Evolutionary conservation across 2,888 invertebrate genomes (phyloP).

Genomic region (Phalangium opilio): DNA sequence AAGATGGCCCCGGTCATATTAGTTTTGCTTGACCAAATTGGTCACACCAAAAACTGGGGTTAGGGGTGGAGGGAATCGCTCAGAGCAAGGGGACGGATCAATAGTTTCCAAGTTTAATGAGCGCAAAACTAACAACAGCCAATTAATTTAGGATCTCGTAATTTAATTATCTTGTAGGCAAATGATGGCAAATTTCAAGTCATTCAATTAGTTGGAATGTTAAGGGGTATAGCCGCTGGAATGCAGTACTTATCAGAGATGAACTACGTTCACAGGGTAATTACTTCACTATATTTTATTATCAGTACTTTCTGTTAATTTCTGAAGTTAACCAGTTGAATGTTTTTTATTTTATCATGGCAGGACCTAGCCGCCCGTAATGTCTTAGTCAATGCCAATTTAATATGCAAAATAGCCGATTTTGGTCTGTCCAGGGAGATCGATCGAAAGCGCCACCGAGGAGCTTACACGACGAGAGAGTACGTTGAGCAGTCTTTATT

Average conservation of each 20-base stretch:
- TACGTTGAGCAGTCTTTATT: slow-evolving; percentile 35
- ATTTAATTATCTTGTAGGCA: slow-evolving; percentile 39
- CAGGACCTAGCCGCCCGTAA: slow-evolving; percentile 89
- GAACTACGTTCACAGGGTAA: slow-evolving; percentile 89
- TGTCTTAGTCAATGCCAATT: slow-evolving; percentile 88
- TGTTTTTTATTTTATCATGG: slow-evolving; percentile 28
- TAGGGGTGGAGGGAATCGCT: too few relatives aligned
- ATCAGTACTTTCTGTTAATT: slow-evolving; percentile 29
- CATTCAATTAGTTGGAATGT: slow-evolving; percentile 85
- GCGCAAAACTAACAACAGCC: background rate
- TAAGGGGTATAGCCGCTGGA: slow-evolving; percentile 90
- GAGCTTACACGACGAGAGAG: slow-evolving; percentile 56
- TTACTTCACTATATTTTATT: slow-evolving; percentile 41
- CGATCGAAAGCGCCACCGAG: slow-evolving; percentile 76
- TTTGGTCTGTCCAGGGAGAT: slow-evolving; percentile 95
- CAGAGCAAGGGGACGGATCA: background rate
- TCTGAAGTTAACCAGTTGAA: slow-evolving; percentile 43
- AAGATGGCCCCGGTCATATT: too few relatives aligned
- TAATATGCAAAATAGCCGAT: slow-evolving; percentile 98
- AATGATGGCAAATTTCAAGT: slow-evolving; percentile 95
- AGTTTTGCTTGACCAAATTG: too few relatives aligned
- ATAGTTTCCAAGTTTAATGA: background rate
- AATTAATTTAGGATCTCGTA: background rate
- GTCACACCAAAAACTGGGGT: too few relatives aligned
- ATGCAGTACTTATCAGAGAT: slow-evolving; percentile 98